These are phyloP conservation scores for Thamnaconus septentrionalis DNA, from an alignment of 2,113 vertebrate species.

Conservation along the genomic window DNA sequence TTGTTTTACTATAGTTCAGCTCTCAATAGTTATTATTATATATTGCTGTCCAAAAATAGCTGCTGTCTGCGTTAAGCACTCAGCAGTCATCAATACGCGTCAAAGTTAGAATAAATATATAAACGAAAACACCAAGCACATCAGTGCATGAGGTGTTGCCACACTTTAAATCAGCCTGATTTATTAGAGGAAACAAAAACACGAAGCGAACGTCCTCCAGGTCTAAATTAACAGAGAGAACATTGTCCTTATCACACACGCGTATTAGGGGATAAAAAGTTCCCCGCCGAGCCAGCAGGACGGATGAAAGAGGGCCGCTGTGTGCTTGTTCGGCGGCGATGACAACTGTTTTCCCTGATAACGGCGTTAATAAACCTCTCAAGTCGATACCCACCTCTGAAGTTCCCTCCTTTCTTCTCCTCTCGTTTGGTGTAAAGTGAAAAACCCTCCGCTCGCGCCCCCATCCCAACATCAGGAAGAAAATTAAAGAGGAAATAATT, in stretches of 20 bases:
- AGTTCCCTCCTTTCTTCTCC: slow-evolving; percentile 33
- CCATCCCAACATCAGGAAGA: slow-evolving; percentile 60
- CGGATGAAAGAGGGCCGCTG: slow-evolving; percentile 56
- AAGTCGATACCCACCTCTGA: slow-evolving; percentile 46
- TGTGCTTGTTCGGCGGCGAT: slow-evolving; percentile 52
- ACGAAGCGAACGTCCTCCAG: background rate
- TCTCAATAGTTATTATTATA: background rate
- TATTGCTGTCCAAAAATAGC: too few relatives aligned
- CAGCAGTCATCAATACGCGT: too few relatives aligned
- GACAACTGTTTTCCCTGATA: slow-evolving; percentile 70
- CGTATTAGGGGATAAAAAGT: slow-evolving; percentile 47
- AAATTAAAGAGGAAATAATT: slow-evolving; percentile 50
- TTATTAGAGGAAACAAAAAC: slow-evolving; percentile 6
- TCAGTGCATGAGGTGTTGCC: background rate
- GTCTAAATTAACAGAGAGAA: slow-evolving; percentile 30
- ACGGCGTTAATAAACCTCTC: slow-evolving; percentile 58
- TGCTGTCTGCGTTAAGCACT: too few relatives aligned
- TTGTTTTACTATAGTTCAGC: background rate
- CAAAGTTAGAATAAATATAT: too few relatives aligned
- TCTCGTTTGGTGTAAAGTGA: slow-evolving; percentile 45
- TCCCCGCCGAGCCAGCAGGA: slow-evolving; percentile 37
- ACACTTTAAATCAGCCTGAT: background rate
- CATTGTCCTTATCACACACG: slow-evolving; percentile 53
- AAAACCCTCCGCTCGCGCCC: slow-evolving; percentile 3
- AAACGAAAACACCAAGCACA: too few relatives aligned